phyloP scores from a whole-genome alignment of 2,113 vertebrate genomes.

The Azemiops feae region DNA sequence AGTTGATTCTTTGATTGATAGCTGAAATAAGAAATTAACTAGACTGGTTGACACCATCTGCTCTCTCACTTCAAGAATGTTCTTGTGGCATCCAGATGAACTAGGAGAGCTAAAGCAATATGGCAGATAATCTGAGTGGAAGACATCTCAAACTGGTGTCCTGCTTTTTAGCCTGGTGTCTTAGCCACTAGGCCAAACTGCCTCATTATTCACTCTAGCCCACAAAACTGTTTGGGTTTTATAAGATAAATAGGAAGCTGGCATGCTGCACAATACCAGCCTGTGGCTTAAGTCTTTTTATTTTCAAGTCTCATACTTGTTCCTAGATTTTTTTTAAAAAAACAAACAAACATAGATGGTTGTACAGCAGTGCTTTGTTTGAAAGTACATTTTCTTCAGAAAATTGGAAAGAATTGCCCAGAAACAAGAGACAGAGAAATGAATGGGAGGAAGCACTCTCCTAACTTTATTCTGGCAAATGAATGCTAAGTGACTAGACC shows the following conservation, averaged over 20 bases:
- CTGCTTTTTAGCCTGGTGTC: background rate
- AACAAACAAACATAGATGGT: background rate
- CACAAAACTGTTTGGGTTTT: background rate
- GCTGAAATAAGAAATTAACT: background rate
- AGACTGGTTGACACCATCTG: background rate
- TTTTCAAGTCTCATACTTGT: background rate
- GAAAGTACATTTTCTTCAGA: background rate
- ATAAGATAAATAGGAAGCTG: background rate
- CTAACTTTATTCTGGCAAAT: background rate
- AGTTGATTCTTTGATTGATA: background rate
- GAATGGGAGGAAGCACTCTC: background rate
- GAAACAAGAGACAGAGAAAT: background rate
- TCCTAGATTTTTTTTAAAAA: background rate
- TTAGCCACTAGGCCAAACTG: background rate
- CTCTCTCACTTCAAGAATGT: background rate
- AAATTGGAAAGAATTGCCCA: background rate
- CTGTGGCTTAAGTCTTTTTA: background rate
- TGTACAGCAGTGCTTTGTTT: background rate
- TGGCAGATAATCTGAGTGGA: background rate
- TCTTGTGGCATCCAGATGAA: background rate
- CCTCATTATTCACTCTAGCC: background rate
- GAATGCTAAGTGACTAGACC: background rate
- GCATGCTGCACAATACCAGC: background rate
- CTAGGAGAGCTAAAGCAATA: background rate
- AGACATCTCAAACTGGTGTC: background rate